Percentiles rank a stretch among this genome's conserved stretches.
phyloP scores from a whole-genome alignment of 2,113 vertebrate species.

The Phasianus colchicus region DNA sequence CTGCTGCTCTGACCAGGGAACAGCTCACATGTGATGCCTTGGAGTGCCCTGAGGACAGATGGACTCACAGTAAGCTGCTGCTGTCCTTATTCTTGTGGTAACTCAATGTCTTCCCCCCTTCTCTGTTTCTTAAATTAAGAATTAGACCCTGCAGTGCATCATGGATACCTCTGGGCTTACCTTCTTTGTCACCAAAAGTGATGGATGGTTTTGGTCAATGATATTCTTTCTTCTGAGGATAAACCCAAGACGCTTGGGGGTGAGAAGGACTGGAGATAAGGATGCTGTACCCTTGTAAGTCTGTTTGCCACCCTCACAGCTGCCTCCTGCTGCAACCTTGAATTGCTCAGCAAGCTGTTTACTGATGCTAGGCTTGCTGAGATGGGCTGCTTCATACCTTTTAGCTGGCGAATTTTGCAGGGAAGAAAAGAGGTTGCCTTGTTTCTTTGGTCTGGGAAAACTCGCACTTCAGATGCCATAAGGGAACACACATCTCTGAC shows the following conservation, averaged over 20 bases:
- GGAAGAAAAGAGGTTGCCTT: background rate
- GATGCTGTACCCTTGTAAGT: background rate
- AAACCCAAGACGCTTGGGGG: background rate
- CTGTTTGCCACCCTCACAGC: background rate
- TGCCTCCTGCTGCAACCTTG: background rate
- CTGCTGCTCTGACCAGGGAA: background rate
- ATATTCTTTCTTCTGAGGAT: background rate
- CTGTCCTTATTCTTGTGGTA: background rate
- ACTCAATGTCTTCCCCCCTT: background rate
- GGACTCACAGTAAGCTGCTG: background rate
- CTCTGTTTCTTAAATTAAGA: background rate
- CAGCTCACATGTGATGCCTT: fast-evolving
- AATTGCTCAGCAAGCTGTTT: background rate
- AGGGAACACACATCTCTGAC: background rate
- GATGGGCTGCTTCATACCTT: background rate
- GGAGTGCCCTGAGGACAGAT: background rate
- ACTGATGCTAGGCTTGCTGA: background rate
- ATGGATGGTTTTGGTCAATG: background rate
- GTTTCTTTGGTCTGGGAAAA: background rate
- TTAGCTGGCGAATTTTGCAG: background rate
- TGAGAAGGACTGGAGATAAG: background rate
- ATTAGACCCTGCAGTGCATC: background rate
- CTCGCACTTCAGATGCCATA: background rate
- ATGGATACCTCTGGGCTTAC: background rate
- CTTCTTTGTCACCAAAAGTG: background rate